phyloP scores from a whole-genome alignment of 2,888 invertebrate species.

The Drosophila setosimentum region DNA sequence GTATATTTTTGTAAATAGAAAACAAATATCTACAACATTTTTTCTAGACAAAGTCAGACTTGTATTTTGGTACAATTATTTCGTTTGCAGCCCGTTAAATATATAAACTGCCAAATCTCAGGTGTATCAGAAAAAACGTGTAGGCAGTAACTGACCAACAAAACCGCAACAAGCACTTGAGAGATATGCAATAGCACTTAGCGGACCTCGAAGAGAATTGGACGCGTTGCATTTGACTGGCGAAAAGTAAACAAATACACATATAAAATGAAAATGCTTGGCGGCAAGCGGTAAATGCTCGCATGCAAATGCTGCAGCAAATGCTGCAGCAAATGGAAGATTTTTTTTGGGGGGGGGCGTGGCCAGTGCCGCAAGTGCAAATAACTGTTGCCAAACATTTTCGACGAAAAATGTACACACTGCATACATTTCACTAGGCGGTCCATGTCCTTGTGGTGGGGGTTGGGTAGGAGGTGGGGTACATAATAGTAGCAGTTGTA shows the following conservation, averaged over 20 bases:
- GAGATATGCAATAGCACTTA: slow-evolving; percentile 50
- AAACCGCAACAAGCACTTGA: slow-evolving; percentile 36
- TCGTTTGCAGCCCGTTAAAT: neutral
- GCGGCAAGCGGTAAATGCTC: slow-evolving; percentile 60
- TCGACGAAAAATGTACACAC: slow-evolving; percentile 71
- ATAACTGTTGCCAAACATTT: slow-evolving; percentile 78
- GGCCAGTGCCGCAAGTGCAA: slow-evolving; percentile 3
- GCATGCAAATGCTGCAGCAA: slow-evolving; percentile 54
- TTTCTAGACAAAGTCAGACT: too few species aligned
- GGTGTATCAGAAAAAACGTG: slow-evolving; percentile 31
- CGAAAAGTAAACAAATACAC: slow-evolving; percentile 42
- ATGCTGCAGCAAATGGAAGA: too few species aligned
- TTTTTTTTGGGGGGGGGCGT: neutral
- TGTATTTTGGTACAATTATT: too few species aligned
- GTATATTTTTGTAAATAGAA: neutral
- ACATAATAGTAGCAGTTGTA: neutral
- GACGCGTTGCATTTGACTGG: slow-evolving; percentile 22
- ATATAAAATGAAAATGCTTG: slow-evolving; percentile 72
- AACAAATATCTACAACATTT: neutral
- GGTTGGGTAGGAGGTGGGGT: neutral
- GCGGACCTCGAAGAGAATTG: slow-evolving; percentile 41
- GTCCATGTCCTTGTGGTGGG: neutral
- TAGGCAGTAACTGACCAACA: slow-evolving; percentile 22
- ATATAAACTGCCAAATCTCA: neutral
- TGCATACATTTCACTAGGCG: slow-evolving; percentile 57